Percentiles rank a stretch among this genome's conserved stretches.
Conservation (phyloP, 2,888 invertebrate genomes). For the Amphipoea lucens region DNA sequence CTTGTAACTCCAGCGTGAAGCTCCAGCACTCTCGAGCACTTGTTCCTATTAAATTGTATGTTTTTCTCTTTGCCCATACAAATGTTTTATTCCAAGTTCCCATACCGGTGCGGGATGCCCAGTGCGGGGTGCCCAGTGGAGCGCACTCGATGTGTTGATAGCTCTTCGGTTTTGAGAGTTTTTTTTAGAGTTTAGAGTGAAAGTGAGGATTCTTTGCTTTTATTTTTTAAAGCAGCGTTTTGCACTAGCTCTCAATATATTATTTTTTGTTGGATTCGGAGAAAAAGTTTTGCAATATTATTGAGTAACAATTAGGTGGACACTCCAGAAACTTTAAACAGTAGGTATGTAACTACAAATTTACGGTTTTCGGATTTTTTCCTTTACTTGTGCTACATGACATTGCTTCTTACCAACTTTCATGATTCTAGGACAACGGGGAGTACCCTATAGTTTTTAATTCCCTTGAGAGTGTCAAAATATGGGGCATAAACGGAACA, state of each 20-base stretch:
- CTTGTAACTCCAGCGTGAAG: conserved; percentile 23
- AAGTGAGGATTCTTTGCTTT: neutral
- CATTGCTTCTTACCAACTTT: too few relatives aligned
- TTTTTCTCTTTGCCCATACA: conserved; percentile 18
- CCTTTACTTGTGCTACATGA: too few relatives aligned
- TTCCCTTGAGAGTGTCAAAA: too few relatives aligned
- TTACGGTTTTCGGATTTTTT: too few relatives aligned
- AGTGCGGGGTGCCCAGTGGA: conserved; percentile 5
- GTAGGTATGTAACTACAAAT: too few relatives aligned
- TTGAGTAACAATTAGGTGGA: neutral
- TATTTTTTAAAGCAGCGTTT: neutral
- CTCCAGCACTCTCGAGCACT: conserved; percentile 15
- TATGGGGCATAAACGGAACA: too few relatives aligned
- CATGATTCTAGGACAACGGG: too few relatives aligned
- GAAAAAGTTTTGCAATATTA: neutral
- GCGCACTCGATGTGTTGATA: conserved; percentile 8
- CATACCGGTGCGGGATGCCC: neutral
- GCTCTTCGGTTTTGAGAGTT: conserved; percentile 13
- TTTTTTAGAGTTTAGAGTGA: conserved; percentile 19
- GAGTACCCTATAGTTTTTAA: too few relatives aligned
- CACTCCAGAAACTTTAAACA: too few relatives aligned
- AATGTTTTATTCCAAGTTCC: conserved; percentile 21
- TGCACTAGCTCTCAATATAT: neutral
- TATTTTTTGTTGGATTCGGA: neutral
- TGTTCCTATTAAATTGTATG: conserved; percentile 33